These are phyloP conservation scores for Cottoperca gobio DNA, from an alignment of 2,797 vertebrate genomes.

Conservation along the genomic window DNA sequence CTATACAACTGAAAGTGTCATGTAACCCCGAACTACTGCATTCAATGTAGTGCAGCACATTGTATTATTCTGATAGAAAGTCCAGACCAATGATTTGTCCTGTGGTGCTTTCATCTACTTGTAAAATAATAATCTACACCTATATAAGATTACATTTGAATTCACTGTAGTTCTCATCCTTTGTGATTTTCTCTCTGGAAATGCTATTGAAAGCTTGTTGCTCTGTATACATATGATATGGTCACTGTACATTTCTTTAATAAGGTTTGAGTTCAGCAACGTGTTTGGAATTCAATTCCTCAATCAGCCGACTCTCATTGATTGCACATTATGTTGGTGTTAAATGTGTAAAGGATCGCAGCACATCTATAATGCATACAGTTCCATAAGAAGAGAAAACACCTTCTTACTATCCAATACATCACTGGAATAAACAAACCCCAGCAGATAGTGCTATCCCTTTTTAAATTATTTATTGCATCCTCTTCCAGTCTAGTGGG, in stretches of 20 bases:
- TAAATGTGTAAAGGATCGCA: background rate
- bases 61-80: background rate
- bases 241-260: background rate
- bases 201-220: background rate
- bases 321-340: background rate
- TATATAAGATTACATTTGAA: background rate
- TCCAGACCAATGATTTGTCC: background rate
- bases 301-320: background rate
- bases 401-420: constrained; percentile 20
- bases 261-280: background rate
- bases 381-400: background rate
- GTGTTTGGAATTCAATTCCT: background rate
- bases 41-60: background rate
- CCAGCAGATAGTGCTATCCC: constrained; percentile 1
- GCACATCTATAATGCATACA: constrained; percentile 20
- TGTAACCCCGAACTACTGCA: background rate
- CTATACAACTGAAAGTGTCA: background rate
- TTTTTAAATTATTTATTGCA: constrained; percentile 31
- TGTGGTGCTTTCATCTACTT: background rate
- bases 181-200: no score
- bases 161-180: background rate
- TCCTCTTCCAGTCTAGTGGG: constrained; percentile 22
- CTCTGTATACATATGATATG: background rate
- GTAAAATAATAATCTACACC: background rate
- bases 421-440: constrained; percentile 30